Conservation (phyloP, 2,113 vertebrate genomes). For the Uria aalge region DNA sequence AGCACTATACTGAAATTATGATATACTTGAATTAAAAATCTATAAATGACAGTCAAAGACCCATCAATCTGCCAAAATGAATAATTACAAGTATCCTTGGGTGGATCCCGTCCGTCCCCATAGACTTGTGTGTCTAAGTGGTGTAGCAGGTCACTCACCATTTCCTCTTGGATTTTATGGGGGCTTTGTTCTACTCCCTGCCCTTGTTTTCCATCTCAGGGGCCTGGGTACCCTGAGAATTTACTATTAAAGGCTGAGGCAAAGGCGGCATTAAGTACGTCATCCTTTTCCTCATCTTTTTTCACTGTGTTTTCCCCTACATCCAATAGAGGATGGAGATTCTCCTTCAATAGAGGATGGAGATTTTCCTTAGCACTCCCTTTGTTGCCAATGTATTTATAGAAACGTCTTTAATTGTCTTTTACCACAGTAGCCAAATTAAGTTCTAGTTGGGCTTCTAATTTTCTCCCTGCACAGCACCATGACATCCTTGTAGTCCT, state of each 20-base stretch:
- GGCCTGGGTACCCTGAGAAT: background rate
- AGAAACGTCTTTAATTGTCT: background rate
- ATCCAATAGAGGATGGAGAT: background rate
- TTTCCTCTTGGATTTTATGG: background rate
- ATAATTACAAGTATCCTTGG: background rate
- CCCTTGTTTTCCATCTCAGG: background rate
- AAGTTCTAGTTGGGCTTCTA: background rate
- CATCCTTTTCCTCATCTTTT: background rate
- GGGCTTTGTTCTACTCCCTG: background rate
- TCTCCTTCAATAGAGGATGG: background rate
- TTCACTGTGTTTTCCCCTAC: background rate
- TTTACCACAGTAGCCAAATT: too few species aligned
- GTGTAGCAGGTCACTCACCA: background rate
- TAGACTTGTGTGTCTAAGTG: background rate
- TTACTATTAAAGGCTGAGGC: background rate
- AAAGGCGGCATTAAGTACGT: background rate
- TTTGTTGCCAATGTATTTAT: background rate
- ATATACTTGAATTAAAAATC: background rate
- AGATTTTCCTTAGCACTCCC: background rate
- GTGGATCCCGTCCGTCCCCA: background rate
- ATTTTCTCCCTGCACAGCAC: background rate
- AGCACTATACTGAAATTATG: background rate
- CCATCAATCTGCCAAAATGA: background rate
- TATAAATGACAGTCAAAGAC: background rate
- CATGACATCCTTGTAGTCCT: background rate